Percentiles rank a stretch among this genome's conserved stretches.
Evolutionary conservation across 1,140 invertebrate species (phyloP).

Genomic region (Steinernema khuongi): DNA sequence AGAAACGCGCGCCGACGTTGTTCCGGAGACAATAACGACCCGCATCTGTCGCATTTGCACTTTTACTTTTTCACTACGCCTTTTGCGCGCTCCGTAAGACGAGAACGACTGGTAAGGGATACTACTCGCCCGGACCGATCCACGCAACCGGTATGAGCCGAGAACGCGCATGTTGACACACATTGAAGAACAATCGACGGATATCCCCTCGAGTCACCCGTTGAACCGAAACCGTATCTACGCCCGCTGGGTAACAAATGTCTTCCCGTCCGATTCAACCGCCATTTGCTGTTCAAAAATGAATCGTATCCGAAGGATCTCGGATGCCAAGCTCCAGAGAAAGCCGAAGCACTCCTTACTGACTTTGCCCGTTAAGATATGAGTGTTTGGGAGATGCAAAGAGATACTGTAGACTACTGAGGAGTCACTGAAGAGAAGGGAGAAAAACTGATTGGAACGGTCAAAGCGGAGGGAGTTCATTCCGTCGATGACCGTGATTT

Average conservation of each 20-base stretch:
- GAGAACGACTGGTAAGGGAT: conserved; percentile 5
- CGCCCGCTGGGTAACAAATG: neutral
- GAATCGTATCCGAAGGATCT: neutral
- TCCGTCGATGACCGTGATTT: too few relatives aligned
- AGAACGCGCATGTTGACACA: conserved; percentile 14
- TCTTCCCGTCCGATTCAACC: neutral
- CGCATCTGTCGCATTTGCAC: conserved; percentile 13
- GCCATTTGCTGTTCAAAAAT: neutral
- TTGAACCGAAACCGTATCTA: conserved; percentile 6
- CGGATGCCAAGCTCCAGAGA: neutral
- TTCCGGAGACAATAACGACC: conserved; percentile 14
- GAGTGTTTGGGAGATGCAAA: too few relatives aligned
- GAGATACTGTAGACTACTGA: too few relatives aligned
- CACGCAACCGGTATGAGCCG: conserved; percentile 10
- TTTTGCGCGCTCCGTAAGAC: neutral
- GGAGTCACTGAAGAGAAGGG: too few relatives aligned
- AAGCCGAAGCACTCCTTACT: neutral
- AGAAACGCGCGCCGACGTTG: neutral
- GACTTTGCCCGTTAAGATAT: neutral
- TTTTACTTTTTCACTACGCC: conserved; percentile 10
- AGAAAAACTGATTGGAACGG: too few relatives aligned
- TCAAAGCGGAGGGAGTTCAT: too few relatives aligned
- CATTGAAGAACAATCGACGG: conserved; percentile 10
- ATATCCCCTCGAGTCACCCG: conserved; percentile 9
- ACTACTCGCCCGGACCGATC: neutral